Evolutionary conservation across 1,140 invertebrate genomes (phyloP).

Genomic region (Copidosoma floridanum): DNA sequence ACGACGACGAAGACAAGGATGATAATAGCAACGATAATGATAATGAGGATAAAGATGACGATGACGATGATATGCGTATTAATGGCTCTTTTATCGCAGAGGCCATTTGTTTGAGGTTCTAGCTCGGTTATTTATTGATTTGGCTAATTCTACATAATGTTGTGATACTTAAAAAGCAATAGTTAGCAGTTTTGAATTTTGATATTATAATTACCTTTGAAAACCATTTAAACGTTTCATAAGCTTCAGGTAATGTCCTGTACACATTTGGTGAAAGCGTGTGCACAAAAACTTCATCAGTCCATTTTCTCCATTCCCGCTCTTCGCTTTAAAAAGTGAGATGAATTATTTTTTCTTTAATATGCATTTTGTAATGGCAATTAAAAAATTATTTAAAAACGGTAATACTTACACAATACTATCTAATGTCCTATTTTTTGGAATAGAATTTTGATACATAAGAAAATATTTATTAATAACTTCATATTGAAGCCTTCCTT

Average conservation of each 20-base stretch:
- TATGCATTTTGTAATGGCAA: slow-evolving; percentile 11
- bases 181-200: no score
- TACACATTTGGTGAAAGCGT: slow-evolving; percentile 97
- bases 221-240: slow-evolving; percentile 91
- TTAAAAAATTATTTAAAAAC: slow-evolving; percentile 20
- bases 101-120: no score
- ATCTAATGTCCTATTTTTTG: slow-evolving; percentile 59
- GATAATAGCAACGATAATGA: no score
- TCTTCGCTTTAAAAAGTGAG: slow-evolving; percentile 69
- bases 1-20: no score
- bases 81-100: no score
- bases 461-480: slow-evolving; percentile 94
- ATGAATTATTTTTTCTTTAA: not conserved
- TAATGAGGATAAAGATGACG: no score
- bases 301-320: slow-evolving; percentile 93
- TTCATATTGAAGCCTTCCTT: slow-evolving; percentile 69
- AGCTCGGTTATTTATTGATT: no score
- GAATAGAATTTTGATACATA: slow-evolving; percentile 73
- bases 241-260: slow-evolving; percentile 76
- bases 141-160: not conserved
- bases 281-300: slow-evolving; percentile 87
- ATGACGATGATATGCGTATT: no score
- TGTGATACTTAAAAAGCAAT: no score
- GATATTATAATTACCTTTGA: slow-evolving; percentile 61
- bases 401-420: slow-evolving; percentile 68